Base-by-base conservation (phyloP, 1,140 invertebrate species). In the Procambarus clarkii region DNA sequence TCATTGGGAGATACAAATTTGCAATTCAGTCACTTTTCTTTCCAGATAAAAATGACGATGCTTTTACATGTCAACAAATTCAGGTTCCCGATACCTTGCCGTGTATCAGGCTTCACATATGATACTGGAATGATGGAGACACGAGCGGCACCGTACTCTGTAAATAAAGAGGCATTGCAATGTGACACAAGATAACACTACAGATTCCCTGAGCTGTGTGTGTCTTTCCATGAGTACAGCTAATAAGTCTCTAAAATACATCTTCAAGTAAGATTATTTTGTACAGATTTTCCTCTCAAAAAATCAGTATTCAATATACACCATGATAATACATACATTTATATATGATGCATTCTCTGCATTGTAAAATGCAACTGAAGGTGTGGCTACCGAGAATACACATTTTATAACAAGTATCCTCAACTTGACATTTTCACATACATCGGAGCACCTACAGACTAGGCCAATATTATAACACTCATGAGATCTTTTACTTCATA, bases 161-260 rank as follows among this genome's bases (percentile, higher is more conserved):
- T 21, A 74, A 15, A 34, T 34, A 18, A 18, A 74, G 24, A 34
- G 11, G 69, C 24, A 24, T 34, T 74, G 21, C n/a, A 34, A 74
- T 74, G 69, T 74, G 69, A 74, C 69, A 74, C 69, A 74, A 74
- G n/a, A 74, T 74, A 74, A 74, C 69, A 74, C 69, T 74, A 74
- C 69, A 74, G 69, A 74, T 74, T 74, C 69, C 69, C 69, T 74
- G 69, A 74, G 69, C 69, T 74, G 69, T 74, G 69, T 74, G 69
- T 74, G 69, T 74, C 69, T 74, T 74, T 74, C 69, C 24, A 34
- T 74, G 69, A 74, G 69, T 74, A 74, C 69, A 74, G 69, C 69
- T 74, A 34, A 24, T 74, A n/a, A 74, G 24, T 34, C 69, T 34
- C 69, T 74, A 74, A 74, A 74, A 74, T 74, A 74, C 69, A 74